Conservation (phyloP, 2,113 vertebrate genomes). For the Notarius lentiginosus region DNA sequence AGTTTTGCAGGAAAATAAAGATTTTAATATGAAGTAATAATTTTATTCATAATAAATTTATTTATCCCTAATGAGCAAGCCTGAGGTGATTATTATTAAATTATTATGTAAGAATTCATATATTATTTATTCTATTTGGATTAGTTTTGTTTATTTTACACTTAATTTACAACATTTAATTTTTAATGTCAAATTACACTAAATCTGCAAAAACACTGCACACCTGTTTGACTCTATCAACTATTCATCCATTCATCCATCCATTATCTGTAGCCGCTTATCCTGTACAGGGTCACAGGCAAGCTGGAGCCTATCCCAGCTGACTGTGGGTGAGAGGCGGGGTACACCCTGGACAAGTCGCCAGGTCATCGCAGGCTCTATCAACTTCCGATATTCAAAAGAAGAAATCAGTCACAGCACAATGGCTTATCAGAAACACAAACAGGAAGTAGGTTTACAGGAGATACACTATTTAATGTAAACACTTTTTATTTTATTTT, state of each 20-base stretch:
- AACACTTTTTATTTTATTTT: not conserved
- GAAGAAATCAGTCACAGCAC: not conserved
- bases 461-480: not conserved
- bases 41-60: too few species aligned
- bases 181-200: not conserved
- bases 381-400: not conserved
- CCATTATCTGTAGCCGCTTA: too few species aligned
- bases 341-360: too few species aligned
- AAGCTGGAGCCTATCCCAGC: too few species aligned
- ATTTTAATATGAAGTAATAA: too few species aligned
- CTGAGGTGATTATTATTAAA: too few species aligned
- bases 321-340: too few species aligned
- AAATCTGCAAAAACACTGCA: not conserved
- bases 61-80: too few species aligned
- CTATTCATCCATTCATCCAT: too few species aligned
- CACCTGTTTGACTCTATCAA: not conserved
- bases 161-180: not conserved
- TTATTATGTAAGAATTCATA: not conserved
- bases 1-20: too few species aligned
- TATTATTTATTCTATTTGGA: not conserved
- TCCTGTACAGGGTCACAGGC: too few species aligned
- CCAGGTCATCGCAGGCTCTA: too few species aligned
- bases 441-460: not conserved
- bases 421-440: not conserved
- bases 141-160: not conserved